Base-by-base conservation (phyloP, 2,888 invertebrate genomes). In the Ochlodes sylvanus region DNA sequence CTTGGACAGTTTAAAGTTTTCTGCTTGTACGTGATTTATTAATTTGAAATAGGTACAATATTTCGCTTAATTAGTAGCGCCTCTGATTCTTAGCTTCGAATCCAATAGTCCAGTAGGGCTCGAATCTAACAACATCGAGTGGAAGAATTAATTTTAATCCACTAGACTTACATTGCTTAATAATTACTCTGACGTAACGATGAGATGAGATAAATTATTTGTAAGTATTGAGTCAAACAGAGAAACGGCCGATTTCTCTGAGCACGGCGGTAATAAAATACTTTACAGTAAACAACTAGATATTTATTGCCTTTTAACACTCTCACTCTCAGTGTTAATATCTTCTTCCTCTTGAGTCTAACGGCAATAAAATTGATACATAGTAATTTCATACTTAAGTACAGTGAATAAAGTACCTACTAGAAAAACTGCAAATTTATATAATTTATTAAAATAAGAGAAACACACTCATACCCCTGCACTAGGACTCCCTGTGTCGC, bases 301-400 rank as follows among this genome's bases (percentile, higher is more conserved):
- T 58, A 82, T 82, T 81, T 83, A 82, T 81, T 75, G 79, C 79
- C 75, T 76, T 79, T 80, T 78, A 78, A 71, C 71, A 72, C 71
- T 74, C 68, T 68, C 38, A 34, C 54, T 69, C 71, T 69, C 71
- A 57, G 55, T 69, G 66, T 52, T 47, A 41, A 69, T 70, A 69
- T 73, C 75, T 77, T 79, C 76, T 60, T 60, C 32, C 19, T 54
- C 60, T 66, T 76, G 74, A 74, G 75, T 69, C 68, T 63, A 63
- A 61, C 57, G 62, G 65, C 21, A 44, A 61, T 67, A 47, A 47
- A 64, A 44, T 64, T 41, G 3, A 41, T 54, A 52, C 21, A 52
- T 17, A 17, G 32, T 50, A 50, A 17, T 50, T 19, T 50, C 14
- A 19, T n/a, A 17, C 61, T 61, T 10, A 32, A 32, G 10, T 9